These are phyloP conservation scores for Borostomias antarcticus DNA, from an alignment of 2,797 vertebrate species.

Conservation along the genomic window DNA sequence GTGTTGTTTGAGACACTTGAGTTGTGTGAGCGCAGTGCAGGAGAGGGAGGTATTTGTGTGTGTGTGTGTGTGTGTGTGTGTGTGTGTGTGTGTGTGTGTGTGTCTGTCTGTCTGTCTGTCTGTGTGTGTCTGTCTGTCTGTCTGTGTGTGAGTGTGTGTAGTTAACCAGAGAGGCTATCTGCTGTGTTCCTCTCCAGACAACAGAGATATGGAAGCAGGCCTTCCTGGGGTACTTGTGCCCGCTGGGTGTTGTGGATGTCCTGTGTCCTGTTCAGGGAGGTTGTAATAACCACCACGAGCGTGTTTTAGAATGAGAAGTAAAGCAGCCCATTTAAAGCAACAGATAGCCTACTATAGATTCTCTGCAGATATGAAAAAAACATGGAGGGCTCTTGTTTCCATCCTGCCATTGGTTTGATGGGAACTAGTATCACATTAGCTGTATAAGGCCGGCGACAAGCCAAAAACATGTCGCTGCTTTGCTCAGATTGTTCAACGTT, in stretches of 20 bases:
- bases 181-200: background rate
- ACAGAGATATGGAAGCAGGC: constrained; percentile 1
- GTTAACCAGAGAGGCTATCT: constrained; percentile 5
- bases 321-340: background rate
- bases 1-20: background rate
- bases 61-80: constrained; percentile 10
- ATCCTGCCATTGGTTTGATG: background rate
- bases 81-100: background rate
- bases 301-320: background rate
- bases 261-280: constrained; percentile 13
- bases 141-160: background rate
- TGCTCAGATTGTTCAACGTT: background rate
- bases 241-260: constrained; percentile 9
- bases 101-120: constrained; percentile 7
- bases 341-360: background rate
- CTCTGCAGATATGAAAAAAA: background rate
- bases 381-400: background rate
- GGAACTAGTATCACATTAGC: background rate
- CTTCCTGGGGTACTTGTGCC: background rate
- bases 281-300: background rate
- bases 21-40: background rate
- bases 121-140: background rate
- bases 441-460: background rate
- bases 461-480: background rate
- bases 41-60: too few species aligned